A percentile compares a stretch with the other conserved stretches of the same genome.
phyloP scores from a whole-genome alignment of 1,140 invertebrate genomes.

The Tetranychus urticae region DNA sequence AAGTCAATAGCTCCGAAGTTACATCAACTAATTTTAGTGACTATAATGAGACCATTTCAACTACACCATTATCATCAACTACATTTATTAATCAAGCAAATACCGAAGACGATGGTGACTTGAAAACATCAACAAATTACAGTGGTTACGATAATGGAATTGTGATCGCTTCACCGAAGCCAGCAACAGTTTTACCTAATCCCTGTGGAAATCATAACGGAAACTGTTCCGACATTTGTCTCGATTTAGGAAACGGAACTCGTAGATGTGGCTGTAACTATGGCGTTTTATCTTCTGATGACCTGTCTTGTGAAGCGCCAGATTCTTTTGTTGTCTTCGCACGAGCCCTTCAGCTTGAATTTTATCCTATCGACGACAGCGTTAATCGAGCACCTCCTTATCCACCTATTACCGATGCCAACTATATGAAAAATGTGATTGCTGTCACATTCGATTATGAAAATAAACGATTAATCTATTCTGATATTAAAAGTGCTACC shows the following conservation, averaged over 20 bases:
- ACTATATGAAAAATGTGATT: constrained; percentile 54
- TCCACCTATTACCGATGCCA: constrained; percentile 39
- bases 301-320: constrained; percentile 36
- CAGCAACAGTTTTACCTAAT: not conserved
- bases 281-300: constrained; percentile 36
- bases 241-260: constrained; percentile 38
- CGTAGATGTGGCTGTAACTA: constrained; percentile 46
- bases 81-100: too few species aligned
- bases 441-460: constrained; percentile 53
- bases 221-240: constrained; percentile 49
- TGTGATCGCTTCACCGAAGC: not conserved
- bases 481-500: constrained; percentile 56
- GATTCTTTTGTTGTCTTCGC: constrained; percentile 51
- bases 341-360: constrained; percentile 32
- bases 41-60: too few species aligned
- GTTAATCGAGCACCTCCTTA: constrained; percentile 37
- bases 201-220: constrained; percentile 44
- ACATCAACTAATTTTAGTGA: too few species aligned
- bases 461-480: constrained; percentile 46
- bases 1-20: too few species aligned
- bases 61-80: too few species aligned
- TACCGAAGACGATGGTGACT: too few species aligned
- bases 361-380: constrained; percentile 43
- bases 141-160: constrained; percentile 1
- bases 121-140: not conserved